Evolutionary conservation across 2,888 invertebrate species (phyloP), one percentile per base, ranked within the genome.

Genomic region (Macrophya annulata): DNA sequence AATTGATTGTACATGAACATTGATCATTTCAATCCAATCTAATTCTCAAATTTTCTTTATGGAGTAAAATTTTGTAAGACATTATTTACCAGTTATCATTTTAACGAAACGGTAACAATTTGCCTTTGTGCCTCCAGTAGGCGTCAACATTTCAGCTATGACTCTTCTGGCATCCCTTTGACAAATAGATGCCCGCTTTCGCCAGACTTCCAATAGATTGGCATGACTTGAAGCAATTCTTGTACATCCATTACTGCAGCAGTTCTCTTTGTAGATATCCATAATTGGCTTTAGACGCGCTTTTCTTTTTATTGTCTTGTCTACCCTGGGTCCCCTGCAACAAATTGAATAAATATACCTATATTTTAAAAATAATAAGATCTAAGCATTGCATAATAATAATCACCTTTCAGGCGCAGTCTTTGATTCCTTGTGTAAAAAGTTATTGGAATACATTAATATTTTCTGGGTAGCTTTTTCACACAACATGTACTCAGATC

Each of bases 71-170:
- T 37, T 37, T 17, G 37, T 4, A 17, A 21, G 8, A 76, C 51
- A 25, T 48, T 37, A 43, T 62, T 81, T 81, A 81, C 79, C 79
- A 40, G 79, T 81, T 43, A 81, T 40, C 79, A 81, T 81, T 62
- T 81, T 81, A 40, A 81, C 62, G 62, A 81, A 81, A 62, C 79
- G 79, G 62, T 81, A 81, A 43, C 79, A 81, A 81, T 81, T 81
- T 12, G 79, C 79, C 17, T 81, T 81, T 43, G 79, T 25, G 43
- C 79, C 79, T 40, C 79, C 79, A 5, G 79, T 81, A 37, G 79
- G 79, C 5, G 79, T 81, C 43, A 81, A 25, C 79, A 81, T 81
- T 31, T 81, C 79, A 6, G 79, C 79, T 10, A 81, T 81, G 12
- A 81, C 79, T 81, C 79, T 81, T 62, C 79, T 59, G 40, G 79